Percentiles rank a stretch among this genome's conserved stretches.
These are phyloP conservation scores for Trinorchestia longiramus DNA, from an alignment of 1,140 invertebrate genomes.

Conservation along the genomic window DNA sequence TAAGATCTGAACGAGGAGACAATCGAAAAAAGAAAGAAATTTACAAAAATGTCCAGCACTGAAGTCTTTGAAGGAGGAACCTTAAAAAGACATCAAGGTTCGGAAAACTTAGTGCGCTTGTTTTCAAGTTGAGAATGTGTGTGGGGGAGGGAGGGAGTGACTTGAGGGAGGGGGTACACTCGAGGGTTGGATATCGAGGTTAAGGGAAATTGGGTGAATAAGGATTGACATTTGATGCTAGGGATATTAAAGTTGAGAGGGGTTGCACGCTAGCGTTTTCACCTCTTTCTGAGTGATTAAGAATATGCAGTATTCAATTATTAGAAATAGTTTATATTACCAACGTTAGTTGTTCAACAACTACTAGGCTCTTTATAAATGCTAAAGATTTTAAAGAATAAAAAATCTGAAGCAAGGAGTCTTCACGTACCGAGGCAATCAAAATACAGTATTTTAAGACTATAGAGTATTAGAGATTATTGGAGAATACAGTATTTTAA, in stretches of 20 bases:
- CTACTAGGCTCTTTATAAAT: neutral
- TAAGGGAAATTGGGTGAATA: neutral
- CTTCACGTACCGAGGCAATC: too few species aligned
- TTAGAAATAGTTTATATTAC: neutral
- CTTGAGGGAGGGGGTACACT: neutral
- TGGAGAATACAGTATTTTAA: too few species aligned
- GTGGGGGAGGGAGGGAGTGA: neutral
- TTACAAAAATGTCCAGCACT: neutral
- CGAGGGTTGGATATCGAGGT: neutral
- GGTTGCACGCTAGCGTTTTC: neutral
- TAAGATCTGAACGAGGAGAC: neutral
- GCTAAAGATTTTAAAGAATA: too few species aligned
- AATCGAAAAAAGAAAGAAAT: neutral
- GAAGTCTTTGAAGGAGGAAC: slow-evolving; percentile 20
- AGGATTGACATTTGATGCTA: neutral
- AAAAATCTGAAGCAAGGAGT: too few species aligned
- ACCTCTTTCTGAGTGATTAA: neutral
- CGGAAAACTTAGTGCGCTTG: slow-evolving; percentile 14
- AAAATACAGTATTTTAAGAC: too few species aligned
- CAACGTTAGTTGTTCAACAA: neutral
- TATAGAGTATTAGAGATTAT: too few species aligned
- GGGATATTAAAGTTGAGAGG: neutral
- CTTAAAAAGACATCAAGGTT: slow-evolving; percentile 39
- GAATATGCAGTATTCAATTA: neutral
- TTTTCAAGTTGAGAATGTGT: slow-evolving; percentile 6